Evolutionary conservation across 2,797 vertebrate genomes (phyloP).

Genomic region (Pangasius macronema): DNA sequence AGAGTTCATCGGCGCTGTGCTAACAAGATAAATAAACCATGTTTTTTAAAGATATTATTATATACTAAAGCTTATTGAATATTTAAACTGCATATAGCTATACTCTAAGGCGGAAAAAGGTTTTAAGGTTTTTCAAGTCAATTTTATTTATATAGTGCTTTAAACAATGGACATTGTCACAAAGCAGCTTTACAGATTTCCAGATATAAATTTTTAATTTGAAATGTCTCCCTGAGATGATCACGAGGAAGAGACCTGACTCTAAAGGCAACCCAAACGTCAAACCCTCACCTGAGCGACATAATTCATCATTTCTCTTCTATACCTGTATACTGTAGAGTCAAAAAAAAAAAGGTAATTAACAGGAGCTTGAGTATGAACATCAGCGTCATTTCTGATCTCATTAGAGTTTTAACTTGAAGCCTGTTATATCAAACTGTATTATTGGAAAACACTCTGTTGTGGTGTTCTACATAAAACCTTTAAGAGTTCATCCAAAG

Average conservation of each 20-base stretch:
- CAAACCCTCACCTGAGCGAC: background rate
- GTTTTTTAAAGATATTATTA: background rate
- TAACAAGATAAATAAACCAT: background rate
- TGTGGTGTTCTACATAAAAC: background rate
- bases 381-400: no score
- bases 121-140: no score
- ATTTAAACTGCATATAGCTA: no score
- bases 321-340: background rate
- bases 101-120: no score
- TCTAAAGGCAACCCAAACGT: background rate
- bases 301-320: background rate
- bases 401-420: background rate
- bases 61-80: no score
- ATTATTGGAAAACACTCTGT: no score
- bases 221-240: background rate
- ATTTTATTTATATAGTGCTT: no score
- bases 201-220: background rate
- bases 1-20: background rate
- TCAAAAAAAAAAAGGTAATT: background rate
- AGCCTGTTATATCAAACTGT: background rate
- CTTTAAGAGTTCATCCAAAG: background rate
- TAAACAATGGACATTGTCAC: no score
- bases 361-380: background rate
- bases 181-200: background rate
- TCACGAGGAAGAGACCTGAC: background rate